phyloP scores from a whole-genome alignment of 2,113 vertebrate species.

The Pithys albifrons region DNA sequence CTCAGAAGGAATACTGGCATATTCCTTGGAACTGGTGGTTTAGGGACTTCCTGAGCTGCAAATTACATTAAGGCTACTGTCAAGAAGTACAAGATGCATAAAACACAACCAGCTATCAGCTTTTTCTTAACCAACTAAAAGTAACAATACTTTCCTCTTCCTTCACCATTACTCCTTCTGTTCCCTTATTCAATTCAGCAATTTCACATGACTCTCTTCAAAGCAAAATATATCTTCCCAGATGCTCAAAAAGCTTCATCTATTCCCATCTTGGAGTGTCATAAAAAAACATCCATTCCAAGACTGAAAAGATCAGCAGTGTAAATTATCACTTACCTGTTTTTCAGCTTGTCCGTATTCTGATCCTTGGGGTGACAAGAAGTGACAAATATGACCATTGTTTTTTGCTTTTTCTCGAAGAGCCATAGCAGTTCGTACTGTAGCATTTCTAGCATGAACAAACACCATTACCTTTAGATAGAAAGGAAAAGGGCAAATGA shows the following conservation, averaged over 20 bases:
- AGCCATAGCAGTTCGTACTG: slow-evolving; percentile 92
- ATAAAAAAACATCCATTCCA: background rate
- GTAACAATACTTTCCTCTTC: background rate
- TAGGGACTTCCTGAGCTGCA: background rate
- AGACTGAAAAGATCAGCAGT: background rate
- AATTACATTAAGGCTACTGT: background rate
- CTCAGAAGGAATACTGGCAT: background rate
- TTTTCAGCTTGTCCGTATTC: slow-evolving; percentile 96
- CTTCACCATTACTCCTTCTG: background rate
- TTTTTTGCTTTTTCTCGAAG: slow-evolving; percentile 97
- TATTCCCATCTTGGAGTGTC: background rate
- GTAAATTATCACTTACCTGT: slow-evolving; percentile 77
- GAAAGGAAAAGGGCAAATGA: slow-evolving; percentile 33
- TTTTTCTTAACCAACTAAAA: background rate
- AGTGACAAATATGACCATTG: slow-evolving; percentile 85
- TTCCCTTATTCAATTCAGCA: background rate
- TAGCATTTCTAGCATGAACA: slow-evolving; percentile 96
- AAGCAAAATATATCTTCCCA: background rate
- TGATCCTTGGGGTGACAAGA: slow-evolving; percentile 84
- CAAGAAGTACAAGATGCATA: background rate
- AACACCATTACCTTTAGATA: slow-evolving; percentile 94
- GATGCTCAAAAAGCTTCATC: background rate
- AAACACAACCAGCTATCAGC: background rate
- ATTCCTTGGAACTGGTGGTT: background rate
- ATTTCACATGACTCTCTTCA: background rate